Evolutionary conservation across 2,113 vertebrate species (phyloP).

Genomic region (Zonotrichia leucophrys): DNA sequence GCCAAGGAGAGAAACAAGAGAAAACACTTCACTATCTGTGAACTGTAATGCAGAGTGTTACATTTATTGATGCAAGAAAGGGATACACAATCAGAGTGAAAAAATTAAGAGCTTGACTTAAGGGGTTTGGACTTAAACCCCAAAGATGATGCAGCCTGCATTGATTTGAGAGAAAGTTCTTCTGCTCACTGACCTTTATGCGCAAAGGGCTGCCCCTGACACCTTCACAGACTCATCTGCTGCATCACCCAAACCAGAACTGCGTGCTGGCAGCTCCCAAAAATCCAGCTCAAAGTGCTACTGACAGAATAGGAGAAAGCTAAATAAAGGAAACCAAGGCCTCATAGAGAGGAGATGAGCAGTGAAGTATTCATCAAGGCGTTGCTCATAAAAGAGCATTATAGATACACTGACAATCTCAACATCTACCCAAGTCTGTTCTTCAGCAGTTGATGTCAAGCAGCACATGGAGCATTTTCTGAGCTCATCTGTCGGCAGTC

Average conservation of each 20-base stretch:
- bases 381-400: neutral
- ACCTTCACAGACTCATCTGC: neutral
- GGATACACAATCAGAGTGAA: neutral
- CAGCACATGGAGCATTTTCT: constrained; percentile 21
- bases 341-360: neutral
- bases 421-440: constrained; percentile 30
- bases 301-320: neutral
- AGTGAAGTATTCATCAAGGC: neutral
- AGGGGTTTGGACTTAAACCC: neutral
- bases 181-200: neutral
- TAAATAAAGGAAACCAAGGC: neutral
- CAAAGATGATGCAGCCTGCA: neutral
- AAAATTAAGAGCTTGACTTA: neutral
- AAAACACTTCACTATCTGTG: neutral
- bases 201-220: neutral
- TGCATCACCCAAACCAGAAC: neutral
- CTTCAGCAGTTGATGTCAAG: constrained; percentile 15
- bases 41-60: neutral
- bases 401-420: constrained; percentile 9
- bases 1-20: neutral
- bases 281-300: neutral
- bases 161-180: neutral
- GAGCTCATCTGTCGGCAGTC: neutral
- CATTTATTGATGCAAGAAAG: neutral
- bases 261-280: neutral